Conservation (phyloP, 2,888 invertebrate species). For the Hypomecis atomaria region DNA sequence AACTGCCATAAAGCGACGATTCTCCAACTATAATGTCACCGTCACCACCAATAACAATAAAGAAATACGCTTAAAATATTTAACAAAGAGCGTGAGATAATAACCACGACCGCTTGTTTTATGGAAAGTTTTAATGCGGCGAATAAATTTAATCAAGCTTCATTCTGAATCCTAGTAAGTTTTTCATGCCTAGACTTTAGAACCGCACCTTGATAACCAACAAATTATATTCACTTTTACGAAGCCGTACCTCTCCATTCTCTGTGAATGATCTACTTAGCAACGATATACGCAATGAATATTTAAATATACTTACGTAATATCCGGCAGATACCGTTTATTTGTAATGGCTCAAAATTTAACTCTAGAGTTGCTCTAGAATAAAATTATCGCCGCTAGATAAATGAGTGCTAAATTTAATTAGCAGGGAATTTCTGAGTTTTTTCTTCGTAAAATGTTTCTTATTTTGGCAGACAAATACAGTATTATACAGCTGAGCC, state of each 20-base stretch:
- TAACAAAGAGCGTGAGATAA: conserved; percentile 60
- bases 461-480: conserved; percentile 36
- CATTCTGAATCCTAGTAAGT: conserved; percentile 46
- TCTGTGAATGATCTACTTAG: conserved; percentile 17
- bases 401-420: conserved; percentile 17
- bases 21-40: conserved; percentile 43
- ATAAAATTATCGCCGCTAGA: conserved; percentile 22
- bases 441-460: conserved; percentile 18
- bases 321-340: conserved; percentile 9
- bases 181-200: conserved; percentile 44
- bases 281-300: conserved; percentile 9
- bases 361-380: conserved; percentile 13
- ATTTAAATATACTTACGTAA: conserved; percentile 14
- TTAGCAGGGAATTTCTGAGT: conserved; percentile 26
- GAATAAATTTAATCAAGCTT: conserved; percentile 55
- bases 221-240: conserved; percentile 12
- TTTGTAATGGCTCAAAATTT: conserved; percentile 19
- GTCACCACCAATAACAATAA: conserved; percentile 49
- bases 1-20: conserved; percentile 45
- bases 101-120: conserved; percentile 61
- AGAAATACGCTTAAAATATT: conserved; percentile 53
- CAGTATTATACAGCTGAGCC: conserved; percentile 33
- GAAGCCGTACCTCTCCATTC: conserved; percentile 16
- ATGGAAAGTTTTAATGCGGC: conserved; percentile 57
- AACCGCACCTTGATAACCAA: conserved; percentile 25